phyloP scores from a whole-genome alignment of 1,140 invertebrate genomes.

The Philotrypesis tridentata region DNA sequence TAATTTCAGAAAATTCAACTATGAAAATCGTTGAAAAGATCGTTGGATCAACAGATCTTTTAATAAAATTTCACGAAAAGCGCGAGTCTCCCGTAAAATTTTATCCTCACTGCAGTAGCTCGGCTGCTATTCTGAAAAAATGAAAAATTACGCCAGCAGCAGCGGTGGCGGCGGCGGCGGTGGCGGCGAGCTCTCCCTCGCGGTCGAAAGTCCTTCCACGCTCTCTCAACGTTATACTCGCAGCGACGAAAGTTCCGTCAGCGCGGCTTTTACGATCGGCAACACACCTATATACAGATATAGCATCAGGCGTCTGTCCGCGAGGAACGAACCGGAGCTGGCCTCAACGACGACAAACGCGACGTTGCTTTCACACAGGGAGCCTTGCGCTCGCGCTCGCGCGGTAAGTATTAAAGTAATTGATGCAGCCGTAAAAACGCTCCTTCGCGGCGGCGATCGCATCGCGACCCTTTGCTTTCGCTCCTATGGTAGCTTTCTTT shows the following conservation, averaged over 20 bases:
- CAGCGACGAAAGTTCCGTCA: not conserved
- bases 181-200: too few species aligned
- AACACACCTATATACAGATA: constrained; percentile 64
- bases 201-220: too few species aligned
- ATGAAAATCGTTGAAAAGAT: too few species aligned
- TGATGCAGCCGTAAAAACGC: constrained; percentile 67
- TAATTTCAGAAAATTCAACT: not conserved
- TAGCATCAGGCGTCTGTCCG: too few species aligned
- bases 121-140: too few species aligned
- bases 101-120: too few species aligned
- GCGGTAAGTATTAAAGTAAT: constrained; percentile 70
- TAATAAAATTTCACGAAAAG: too few species aligned
- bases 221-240: not conserved
- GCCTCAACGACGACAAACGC: not conserved
- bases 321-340: not conserved
- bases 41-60: not conserved
- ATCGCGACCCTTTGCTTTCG: constrained; percentile 53
- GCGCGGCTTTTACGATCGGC: constrained; percentile 59
- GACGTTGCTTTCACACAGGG: constrained; percentile 60
- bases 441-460: constrained; percentile 52
- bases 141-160: not conserved
- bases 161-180: too few species aligned
- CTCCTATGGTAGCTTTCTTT: constrained; percentile 46
- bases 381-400: constrained; percentile 38
- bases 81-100: not conserved